Conservation (phyloP, 2,113 vertebrate species). For the Diadophis punctatus region DNA sequence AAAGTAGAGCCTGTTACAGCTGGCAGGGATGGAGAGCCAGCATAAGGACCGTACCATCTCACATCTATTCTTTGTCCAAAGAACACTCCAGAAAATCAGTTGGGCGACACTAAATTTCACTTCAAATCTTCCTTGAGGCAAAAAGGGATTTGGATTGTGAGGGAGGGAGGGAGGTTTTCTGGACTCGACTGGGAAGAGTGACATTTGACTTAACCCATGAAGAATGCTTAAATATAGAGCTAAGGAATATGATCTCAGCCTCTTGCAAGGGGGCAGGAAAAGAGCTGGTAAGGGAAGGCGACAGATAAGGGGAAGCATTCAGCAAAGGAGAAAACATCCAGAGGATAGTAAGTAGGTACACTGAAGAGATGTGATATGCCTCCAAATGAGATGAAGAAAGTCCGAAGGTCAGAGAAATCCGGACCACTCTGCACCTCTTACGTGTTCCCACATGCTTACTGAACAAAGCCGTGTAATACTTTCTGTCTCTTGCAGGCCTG, state of each 20-base stretch:
- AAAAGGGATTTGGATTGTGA: constrained; percentile 1
- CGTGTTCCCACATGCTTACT: neutral
- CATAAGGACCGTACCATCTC: neutral
- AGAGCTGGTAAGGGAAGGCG: neutral
- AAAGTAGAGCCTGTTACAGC: neutral
- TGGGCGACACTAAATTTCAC: neutral
- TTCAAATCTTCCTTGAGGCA: neutral
- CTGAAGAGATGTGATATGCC: neutral
- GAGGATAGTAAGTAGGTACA: neutral
- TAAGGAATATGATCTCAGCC: neutral
- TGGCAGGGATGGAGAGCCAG: neutral
- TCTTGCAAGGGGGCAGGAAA: neutral
- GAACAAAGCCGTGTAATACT: neutral
- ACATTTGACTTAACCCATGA: constrained; percentile 10
- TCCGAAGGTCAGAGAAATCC: neutral
- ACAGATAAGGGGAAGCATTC: neutral
- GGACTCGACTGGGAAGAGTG: neutral
- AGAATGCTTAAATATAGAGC: constrained; percentile 24
- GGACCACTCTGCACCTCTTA: neutral
- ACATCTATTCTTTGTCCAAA: neutral
- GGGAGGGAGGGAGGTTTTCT: neutral
- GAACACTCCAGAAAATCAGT: neutral
- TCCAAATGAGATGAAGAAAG: neutral
- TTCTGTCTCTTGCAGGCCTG: neutral
- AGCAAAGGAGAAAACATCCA: neutral